A percentile compares a stretch with the other conserved stretches of the same genome.
Conservation (phyloP, 2,888 invertebrate species). For the Mechanitis messenoides region DNA sequence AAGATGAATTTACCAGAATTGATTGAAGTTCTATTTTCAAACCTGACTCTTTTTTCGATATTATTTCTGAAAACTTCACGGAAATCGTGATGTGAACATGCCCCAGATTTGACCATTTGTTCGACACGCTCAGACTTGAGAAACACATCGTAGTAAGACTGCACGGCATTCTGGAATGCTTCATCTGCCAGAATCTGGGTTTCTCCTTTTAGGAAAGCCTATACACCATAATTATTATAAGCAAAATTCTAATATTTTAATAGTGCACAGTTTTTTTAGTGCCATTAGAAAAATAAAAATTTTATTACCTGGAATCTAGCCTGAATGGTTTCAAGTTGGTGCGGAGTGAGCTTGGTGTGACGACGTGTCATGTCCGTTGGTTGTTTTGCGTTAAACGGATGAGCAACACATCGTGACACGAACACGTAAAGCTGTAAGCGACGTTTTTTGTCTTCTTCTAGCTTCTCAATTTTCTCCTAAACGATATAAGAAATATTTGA, state of each 20-base stretch:
- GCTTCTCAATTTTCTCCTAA: constrained; percentile 93
- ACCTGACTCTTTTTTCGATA: constrained; percentile 98
- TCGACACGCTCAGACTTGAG: constrained; percentile 96
- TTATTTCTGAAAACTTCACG: constrained; percentile 96
- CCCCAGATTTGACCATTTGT: constrained; percentile 98
- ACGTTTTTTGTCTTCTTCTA: constrained; percentile 96
- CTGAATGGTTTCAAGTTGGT: constrained; percentile 95
- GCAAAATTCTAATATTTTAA: constrained; percentile 4
- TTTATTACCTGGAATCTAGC: constrained; percentile 90
- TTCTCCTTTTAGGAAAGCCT: constrained; percentile 97
- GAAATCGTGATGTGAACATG: constrained; percentile 98
- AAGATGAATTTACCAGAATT: neutral
- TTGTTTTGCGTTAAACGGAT: constrained; percentile 99
- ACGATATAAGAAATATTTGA: neutral
- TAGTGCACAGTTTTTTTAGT: neutral
- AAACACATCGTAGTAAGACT: constrained; percentile 96
- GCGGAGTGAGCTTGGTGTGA: constrained; percentile 96
- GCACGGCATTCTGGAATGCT: constrained; percentile 99
- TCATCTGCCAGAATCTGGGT: constrained; percentile 98
- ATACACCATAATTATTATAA: constrained; percentile 24
- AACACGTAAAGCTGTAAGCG: constrained; percentile 98
- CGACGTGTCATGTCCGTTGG: constrained; percentile 98
- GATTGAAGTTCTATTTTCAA: constrained; percentile 32
- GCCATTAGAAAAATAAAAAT: neutral
- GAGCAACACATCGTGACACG: constrained; percentile 97